These are phyloP conservation scores for Callinectes sapidus DNA, from an alignment of 2,888 invertebrate species.

Conservation along the genomic window DNA sequence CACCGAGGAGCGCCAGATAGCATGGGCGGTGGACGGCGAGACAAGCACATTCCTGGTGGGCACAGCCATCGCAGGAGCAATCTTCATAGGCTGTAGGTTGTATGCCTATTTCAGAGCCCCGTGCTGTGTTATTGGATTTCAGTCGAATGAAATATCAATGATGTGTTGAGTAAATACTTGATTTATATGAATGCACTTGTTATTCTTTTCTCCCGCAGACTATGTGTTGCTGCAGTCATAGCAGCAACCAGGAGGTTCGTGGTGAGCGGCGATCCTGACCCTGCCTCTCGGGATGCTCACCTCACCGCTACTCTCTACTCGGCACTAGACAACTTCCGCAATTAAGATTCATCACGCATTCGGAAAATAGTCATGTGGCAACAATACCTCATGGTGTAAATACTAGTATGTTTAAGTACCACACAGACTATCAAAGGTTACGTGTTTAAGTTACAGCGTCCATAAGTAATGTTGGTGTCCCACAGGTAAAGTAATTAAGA, in stretches of 20 bases:
- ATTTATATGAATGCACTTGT: background rate
- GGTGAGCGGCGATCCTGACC: background rate
- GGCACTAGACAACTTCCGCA: background rate
- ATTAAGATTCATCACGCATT: background rate
- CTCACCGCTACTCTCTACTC: background rate
- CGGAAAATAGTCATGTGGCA: background rate
- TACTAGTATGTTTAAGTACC: background rate
- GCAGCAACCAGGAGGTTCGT: background rate
- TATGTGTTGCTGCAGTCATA: background rate
- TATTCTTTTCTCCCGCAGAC: background rate
- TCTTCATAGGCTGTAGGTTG: constrained; percentile 10
- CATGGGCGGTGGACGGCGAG: background rate
- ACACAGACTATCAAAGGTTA: background rate
- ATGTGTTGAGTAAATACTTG: background rate
- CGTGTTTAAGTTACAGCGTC: background rate
- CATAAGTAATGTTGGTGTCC: background rate
- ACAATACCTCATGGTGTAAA: background rate
- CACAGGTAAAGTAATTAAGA: background rate
- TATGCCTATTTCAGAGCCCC: background rate
- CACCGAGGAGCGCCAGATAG: background rate
- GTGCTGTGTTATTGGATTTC: background rate
- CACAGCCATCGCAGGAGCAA: background rate
- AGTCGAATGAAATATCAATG: background rate
- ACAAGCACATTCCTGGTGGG: background rate
- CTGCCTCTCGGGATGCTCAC: background rate